Base-by-base conservation (phyloP, 2,888 invertebrate species). In the Antheraea yamamai region DNA sequence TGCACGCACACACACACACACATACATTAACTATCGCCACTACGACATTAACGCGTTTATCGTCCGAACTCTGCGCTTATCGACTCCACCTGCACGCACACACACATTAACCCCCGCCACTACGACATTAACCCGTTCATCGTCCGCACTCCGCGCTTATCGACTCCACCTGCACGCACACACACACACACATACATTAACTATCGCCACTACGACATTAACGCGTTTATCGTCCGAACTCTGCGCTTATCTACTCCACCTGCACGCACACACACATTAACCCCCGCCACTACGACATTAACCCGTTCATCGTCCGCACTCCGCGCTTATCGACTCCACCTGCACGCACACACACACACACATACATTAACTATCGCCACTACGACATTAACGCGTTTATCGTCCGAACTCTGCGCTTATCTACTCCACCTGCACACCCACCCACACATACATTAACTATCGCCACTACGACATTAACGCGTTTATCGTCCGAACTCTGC, bases 241-340 rank as follows among this genome's bases (percentile, higher is more conserved):
- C 2, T 6, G 6, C 35, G 88, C 98, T 97, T 78, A 99, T 98
- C 83, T 98, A 97, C 85, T 98, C 98, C 79, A 99, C 98, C 93
- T 94, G 77, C 16, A 35, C 2, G 12, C 12, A 3, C 14, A 14
- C 1, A 20, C 16, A 18, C 55, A 3, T 18, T 16, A 16, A 52
- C 18, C 35, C 52, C 16, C 18, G 3, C 52, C 12, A 14, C 14
- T 52, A 52, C 16, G 2, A 10, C 52, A 0, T 52, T 18, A 14
- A 16, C 35, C 0, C 4, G 7, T 39, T 39, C 2, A 6, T 39
- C 35, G 2, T 6, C 7, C 35, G 35, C 4, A 98, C 88, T 99
- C 99, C 74, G 98, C 97, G 88, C 98, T 97, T 78, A 99, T 98
- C 83, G 98, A 97, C 85, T 98, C 98, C 79, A 99, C 98, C 93